These are phyloP conservation scores for Alligator mississippiensis DNA, from an alignment of 2,113 vertebrate genomes.

Conservation along the genomic window DNA sequence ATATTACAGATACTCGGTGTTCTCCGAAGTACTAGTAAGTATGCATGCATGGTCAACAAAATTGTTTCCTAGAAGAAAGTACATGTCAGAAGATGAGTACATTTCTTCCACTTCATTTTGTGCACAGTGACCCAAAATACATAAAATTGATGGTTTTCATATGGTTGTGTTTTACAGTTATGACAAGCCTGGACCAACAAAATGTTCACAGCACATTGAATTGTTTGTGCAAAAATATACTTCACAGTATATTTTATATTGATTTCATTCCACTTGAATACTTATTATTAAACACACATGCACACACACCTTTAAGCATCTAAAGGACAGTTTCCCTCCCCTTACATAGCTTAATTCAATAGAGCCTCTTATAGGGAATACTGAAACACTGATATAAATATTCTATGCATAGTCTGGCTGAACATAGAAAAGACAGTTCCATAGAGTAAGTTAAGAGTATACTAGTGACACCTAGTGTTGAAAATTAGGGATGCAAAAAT, in stretches of 20 bases:
- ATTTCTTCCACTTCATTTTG: background rate
- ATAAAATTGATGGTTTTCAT: background rate
- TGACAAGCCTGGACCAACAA: background rate
- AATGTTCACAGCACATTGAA: background rate
- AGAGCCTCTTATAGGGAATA: background rate
- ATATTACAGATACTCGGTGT: background rate
- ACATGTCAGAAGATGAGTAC: fast-evolving
- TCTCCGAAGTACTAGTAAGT: background rate
- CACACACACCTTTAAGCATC: background rate
- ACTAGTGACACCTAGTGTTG: constrained; percentile 79
- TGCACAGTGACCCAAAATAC: background rate
- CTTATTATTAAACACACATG: background rate
- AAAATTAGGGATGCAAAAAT: background rate
- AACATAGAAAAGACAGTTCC: background rate
- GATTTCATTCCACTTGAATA: background rate
- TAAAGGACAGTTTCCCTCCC: background rate
- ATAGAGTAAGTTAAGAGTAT: constrained; percentile 46
- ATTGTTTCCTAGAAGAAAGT: background rate
- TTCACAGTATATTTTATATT: no score
- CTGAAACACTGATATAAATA: background rate
- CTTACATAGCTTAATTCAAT: fast-evolving
- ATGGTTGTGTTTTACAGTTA: background rate
- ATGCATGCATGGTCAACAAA: background rate
- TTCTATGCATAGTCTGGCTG: fast-evolving
- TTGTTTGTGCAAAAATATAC: fast-evolving